These are phyloP conservation scores for Rhagonycha lutea DNA, from an alignment of 2,888 invertebrate species.

Conservation along the genomic window DNA sequence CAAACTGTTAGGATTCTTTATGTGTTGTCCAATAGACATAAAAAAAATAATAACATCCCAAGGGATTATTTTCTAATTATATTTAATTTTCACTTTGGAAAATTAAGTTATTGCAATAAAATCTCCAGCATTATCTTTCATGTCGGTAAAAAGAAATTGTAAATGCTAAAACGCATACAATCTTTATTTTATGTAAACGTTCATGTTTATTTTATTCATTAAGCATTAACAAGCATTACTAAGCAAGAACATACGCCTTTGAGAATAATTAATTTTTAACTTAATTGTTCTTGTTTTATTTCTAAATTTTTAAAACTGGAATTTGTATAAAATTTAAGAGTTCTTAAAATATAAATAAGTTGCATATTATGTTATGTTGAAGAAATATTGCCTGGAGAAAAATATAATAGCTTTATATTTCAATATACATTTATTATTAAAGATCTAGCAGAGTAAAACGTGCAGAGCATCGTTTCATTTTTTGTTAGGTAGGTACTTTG, in stretches of 20 bases:
- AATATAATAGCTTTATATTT: not conserved
- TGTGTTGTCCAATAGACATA: too few relatives aligned
- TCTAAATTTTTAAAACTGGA: not conserved
- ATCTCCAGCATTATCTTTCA: not conserved
- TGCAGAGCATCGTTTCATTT: not conserved
- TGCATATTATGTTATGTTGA: not conserved
- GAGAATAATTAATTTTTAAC: not conserved
- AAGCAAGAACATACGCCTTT: not conserved
- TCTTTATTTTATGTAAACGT: not conserved
- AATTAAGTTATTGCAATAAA: too few relatives aligned
- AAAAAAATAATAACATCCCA: too few relatives aligned
- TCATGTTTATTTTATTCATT: not conserved
- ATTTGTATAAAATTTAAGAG: not conserved
- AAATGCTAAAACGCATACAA: not conserved
- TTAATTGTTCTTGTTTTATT: not conserved
- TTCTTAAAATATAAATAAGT: not conserved
- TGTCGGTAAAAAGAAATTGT: not conserved
- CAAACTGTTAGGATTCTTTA: too few relatives aligned
- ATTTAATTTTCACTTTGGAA: too few relatives aligned
- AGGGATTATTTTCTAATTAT: too few relatives aligned
- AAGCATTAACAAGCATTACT: not conserved
- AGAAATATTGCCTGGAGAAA: not conserved
- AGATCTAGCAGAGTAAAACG: not conserved
- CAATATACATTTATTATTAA: conserved; percentile 4
- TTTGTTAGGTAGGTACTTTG: not conserved